Evolutionary conservation across 2,113 vertebrate species (phyloP), one percentile per base, ranked within the genome.

Genomic region (Pelvicachromis taeniatus): DNA sequence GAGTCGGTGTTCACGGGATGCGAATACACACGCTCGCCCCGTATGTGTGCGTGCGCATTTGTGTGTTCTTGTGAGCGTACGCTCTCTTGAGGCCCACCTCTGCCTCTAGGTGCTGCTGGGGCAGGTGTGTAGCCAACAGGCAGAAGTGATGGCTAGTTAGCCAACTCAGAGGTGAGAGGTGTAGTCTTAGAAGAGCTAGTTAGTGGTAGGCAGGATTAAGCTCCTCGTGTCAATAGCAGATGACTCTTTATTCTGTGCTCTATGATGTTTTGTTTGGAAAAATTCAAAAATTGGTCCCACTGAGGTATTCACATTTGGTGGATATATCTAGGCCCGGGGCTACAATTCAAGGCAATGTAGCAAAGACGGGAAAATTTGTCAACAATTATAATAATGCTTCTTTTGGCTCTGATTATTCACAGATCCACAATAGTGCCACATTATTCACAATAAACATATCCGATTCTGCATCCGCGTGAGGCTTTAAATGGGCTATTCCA

Each of bases 41-140:
- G 9, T 16, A 23, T 48, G 65, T 17, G 10, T 0, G 26, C 14
- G 65, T 78, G 33, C 78, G 65, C 78, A 54, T 81, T 77, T 82
- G 79, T 59, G 59, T 61, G 78, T 78, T 75, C 50, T 61, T 65
- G 61, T 17, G 40, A 53, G 73, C 85, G 53, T 52, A n/a, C 13
- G 77, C 81, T 77, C 93, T 93, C 93, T 6, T 50, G 92, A 90
- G 94, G 89, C 85, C 91, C 38, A 91, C 88, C 89, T 91, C 89
- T 91, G 93, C 95, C 94, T 94, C 88, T 82, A 89, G 93, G 93
- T 94, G 88, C 83, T 94, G 14, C 40, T 90, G 92, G 94, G 94
- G 95, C 96, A 96, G 95, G 95, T 96, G 95, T 92, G 93, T 92
- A 89, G 94, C 95, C 94, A 93, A 93, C 91, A 94, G 94, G 94